These are phyloP conservation scores for Polymixis lichenea DNA, from an alignment of 2,888 invertebrate genomes.

Conservation along the genomic window DNA sequence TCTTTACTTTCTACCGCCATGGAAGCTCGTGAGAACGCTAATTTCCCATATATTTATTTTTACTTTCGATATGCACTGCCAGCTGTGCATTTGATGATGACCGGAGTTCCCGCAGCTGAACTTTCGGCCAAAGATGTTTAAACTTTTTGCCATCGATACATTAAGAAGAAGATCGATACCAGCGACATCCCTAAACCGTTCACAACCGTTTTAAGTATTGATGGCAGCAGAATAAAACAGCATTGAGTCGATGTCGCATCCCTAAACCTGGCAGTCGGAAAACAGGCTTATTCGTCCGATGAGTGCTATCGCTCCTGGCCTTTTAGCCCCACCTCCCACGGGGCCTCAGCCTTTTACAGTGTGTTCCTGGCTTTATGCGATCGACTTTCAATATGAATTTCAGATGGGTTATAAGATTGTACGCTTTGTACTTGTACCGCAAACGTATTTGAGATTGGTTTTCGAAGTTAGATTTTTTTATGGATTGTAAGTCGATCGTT, in stretches of 20 bases:
- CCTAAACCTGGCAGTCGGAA: constrained; percentile 88
- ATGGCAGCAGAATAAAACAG: constrained; percentile 90
- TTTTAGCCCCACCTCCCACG: constrained; percentile 84
- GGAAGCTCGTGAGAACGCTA: too few relatives aligned
- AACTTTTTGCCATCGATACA: too few relatives aligned
- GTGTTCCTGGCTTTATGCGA: constrained; percentile 86
- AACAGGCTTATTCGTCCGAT: constrained; percentile 90
- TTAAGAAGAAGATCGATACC: constrained; percentile 64
- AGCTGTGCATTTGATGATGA: too few relatives aligned
- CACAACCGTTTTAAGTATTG: constrained; percentile 89
- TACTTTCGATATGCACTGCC: too few relatives aligned
- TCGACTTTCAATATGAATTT: constrained; percentile 89
- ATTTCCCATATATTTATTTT: too few relatives aligned
- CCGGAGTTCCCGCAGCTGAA: too few relatives aligned
- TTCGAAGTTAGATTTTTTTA: constrained; percentile 73
- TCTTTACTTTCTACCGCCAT: too few relatives aligned
- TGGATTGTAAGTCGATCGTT: constrained; percentile 50
- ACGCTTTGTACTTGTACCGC: constrained; percentile 81
- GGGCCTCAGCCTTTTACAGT: constrained; percentile 88
- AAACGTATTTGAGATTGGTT: constrained; percentile 84
- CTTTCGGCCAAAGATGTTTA: too few relatives aligned
- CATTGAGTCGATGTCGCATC: constrained; percentile 88
- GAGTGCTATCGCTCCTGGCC: constrained; percentile 87
- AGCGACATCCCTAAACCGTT: constrained; percentile 78
- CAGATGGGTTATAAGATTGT: constrained; percentile 88